Base-by-base conservation (phyloP, 1,140 invertebrate species). In the Megathymus violae region DNA sequence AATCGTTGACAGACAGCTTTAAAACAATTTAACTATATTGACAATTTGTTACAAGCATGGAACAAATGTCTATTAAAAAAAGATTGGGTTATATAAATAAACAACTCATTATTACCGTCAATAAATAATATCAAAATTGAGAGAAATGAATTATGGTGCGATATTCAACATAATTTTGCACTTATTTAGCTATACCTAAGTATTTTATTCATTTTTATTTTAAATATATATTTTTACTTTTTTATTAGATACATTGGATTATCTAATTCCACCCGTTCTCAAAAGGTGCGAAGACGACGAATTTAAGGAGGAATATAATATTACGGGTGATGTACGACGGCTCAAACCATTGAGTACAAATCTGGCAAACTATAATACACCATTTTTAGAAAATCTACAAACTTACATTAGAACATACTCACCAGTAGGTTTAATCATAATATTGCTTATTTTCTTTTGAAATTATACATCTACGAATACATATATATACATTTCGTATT, bases 191-290 rank as follows among this genome's bases (percentile, higher is more conserved):
- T n/a, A 46, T 22, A 52, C 7, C 19, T 59, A 34, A 17, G 14
- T 43, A 43, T 63, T 65, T 63, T 67, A 61, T 36, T 52, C 48
- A 38, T 59, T 51, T 68, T 67, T 58, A 50, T 62, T 68, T 66
- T 69, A 38, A 56, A 58, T 64, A 31, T 67, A 64, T 50, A 67
- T 54, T 15, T 34, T 68, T 51, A 40, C 59, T 71, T 72, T 66
- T 72, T 69, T 31, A 66, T 58, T 71, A 87, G 82, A 82, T 67
- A 78, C 69, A n/a, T 58, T 83, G 62, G 75, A 82, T 50, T 78
- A 70, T 71, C 58, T 80, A 38, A 72, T 71, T 67, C 74, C 67
- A 14, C 69, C 78, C 14, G 69, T 80, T 16, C 80, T 76, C 70
- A 76, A 72, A 63, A 51, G 43, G 36, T 7, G 51, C 5, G 60